Evolutionary conservation across 2,113 vertebrate genomes (phyloP).

Genomic region (Probosciger aterrimus): DNA sequence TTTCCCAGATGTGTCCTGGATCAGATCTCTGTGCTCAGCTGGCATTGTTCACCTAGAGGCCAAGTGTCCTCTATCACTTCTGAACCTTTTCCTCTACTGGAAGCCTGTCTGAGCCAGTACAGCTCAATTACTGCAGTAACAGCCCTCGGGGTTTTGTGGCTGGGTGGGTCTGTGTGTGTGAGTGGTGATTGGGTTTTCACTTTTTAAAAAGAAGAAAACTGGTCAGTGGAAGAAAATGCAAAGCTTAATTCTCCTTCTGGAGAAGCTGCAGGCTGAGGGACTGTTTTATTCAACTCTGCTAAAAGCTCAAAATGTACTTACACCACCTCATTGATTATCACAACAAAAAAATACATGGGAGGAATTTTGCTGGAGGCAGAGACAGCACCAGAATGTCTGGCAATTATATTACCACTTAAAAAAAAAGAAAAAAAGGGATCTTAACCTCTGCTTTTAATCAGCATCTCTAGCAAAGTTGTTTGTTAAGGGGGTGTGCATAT

Average conservation of each 20-base stretch:
- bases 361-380: neutral
- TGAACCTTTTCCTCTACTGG: neutral
- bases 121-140: neutral
- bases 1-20: neutral
- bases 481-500: neutral
- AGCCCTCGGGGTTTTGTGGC: neutral
- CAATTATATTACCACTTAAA: slow-evolving; percentile 5
- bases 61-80: neutral
- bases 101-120: neutral
- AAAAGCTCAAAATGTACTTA: neutral
- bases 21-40: neutral
- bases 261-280: slow-evolving; percentile 8
- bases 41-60: neutral
- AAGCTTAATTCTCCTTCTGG: slow-evolving; percentile 32
- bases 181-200: neutral
- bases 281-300: slow-evolving; percentile 52
- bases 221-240: neutral
- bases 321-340: neutral
- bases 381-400: neutral
- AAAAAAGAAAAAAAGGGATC: neutral
- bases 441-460: slow-evolving; percentile 56
- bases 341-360: neutral
- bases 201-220: neutral
- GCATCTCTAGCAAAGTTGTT: slow-evolving; percentile 44
- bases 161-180: neutral